Percentiles rank a stretch among this genome's conserved stretches.
phyloP scores from a whole-genome alignment of 2,888 invertebrate species.

The Amiota minor region DNA sequence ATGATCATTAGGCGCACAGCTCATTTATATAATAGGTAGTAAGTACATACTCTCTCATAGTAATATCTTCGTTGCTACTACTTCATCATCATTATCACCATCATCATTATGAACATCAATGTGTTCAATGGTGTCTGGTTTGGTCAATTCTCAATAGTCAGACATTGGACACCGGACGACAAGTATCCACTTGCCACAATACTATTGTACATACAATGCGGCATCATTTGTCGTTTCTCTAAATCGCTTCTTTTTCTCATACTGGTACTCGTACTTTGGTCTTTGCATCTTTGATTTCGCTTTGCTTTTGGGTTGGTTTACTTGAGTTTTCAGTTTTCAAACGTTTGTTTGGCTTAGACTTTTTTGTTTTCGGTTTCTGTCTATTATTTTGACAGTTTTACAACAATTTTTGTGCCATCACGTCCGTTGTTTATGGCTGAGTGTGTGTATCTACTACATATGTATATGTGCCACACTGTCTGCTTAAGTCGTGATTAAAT shows the following conservation, averaged over 20 bases:
- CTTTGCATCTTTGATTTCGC: background rate
- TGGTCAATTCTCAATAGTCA: too few relatives aligned
- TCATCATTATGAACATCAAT: too few relatives aligned
- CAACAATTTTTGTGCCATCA: constrained; percentile 10
- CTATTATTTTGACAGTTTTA: constrained; percentile 24
- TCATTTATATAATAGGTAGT: too few relatives aligned
- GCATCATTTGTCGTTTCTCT: background rate
- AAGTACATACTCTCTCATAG: too few relatives aligned
- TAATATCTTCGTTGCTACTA: too few relatives aligned
- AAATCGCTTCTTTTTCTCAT: background rate
- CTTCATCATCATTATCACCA: too few relatives aligned
- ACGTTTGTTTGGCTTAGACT: background rate
- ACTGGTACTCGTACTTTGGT: background rate
- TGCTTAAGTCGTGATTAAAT: background rate
- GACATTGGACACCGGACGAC: too few relatives aligned
- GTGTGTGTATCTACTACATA: background rate
- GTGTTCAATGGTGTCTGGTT: too few relatives aligned
- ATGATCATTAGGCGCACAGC: too few relatives aligned
- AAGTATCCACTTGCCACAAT: too few relatives aligned
- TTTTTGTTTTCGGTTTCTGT: background rate
- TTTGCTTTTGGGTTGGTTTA: background rate
- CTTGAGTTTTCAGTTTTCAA: background rate
- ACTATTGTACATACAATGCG: too few relatives aligned
- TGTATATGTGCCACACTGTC: background rate
- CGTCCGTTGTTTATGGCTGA: background rate